phyloP scores from a whole-genome alignment of 2,113 vertebrate genomes.

The Astatoreochromis straeleni region DNA sequence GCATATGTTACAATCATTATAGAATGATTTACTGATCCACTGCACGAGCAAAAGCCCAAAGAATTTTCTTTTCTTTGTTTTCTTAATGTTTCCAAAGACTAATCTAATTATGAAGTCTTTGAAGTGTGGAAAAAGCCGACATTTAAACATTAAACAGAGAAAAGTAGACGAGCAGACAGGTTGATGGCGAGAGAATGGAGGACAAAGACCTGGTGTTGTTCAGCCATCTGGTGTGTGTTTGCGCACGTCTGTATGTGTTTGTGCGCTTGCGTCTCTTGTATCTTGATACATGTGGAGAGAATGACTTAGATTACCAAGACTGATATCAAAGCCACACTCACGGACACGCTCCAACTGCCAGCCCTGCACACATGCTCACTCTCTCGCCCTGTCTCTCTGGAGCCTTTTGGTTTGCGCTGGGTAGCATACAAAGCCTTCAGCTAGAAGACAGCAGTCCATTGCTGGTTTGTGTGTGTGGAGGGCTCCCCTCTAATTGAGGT shows the following conservation, averaged over 20 bases:
- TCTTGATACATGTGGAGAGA: slow-evolving; percentile 36
- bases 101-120: not conserved
- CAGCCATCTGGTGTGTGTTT: slow-evolving; percentile 47
- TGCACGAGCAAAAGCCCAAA: not conserved
- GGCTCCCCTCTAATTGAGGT: slow-evolving; percentile 62
- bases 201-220: slow-evolving; percentile 32
- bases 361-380: not conserved
- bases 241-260: not conserved
- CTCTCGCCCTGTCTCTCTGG: not conserved
- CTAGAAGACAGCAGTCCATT: slow-evolving; percentile 17
- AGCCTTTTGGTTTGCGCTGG: slow-evolving; percentile 21
- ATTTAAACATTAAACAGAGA: not conserved
- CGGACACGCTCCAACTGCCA: slow-evolving; percentile 28
- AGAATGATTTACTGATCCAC: not conserved
- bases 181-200: slow-evolving; percentile 2
- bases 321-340: slow-evolving; percentile 66
- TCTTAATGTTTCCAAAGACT: not conserved
- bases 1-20: not conserved
- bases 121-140: not conserved
- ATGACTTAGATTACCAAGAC: slow-evolving; percentile 64
- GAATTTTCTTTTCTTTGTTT: not conserved
- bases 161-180: not conserved
- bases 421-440: slow-evolving; percentile 14
- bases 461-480: not conserved
- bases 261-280: slow-evolving; percentile 39